phyloP scores from a whole-genome alignment of 2,113 vertebrate species.

The Lipophrys pholis region DNA sequence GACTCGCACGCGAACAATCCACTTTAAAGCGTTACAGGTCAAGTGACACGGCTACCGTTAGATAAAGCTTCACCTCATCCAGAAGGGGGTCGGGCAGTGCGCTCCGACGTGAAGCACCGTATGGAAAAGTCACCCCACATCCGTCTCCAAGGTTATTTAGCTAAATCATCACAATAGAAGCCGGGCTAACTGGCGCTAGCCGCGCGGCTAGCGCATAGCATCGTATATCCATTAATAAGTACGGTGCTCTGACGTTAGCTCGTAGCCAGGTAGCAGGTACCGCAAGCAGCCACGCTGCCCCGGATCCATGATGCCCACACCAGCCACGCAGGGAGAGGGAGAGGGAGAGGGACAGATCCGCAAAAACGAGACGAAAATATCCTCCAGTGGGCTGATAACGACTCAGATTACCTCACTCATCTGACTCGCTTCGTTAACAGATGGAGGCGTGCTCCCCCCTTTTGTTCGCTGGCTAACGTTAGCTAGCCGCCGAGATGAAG shows the following conservation, averaged over 20 bases:
- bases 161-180: constrained; percentile 75
- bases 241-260: constrained; percentile 54
- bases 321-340: background rate
- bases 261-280: constrained; percentile 58
- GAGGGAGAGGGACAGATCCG: background rate
- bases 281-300: constrained; percentile 46
- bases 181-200: constrained; percentile 60
- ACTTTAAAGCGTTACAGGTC: constrained; percentile 43
- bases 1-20: constrained; percentile 48
- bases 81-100: background rate
- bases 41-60: background rate
- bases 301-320: constrained; percentile 28
- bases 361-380: constrained; percentile 7
- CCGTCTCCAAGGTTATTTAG: constrained; percentile 73
- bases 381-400: background rate
- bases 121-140: background rate
- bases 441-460: constrained; percentile 66
- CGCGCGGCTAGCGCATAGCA: constrained; percentile 65
- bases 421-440: constrained; percentile 34
- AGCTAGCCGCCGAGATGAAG: constrained; percentile 79
- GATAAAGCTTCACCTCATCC: background rate
- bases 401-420: constrained; percentile 15
- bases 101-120: background rate
- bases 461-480: constrained; percentile 76
- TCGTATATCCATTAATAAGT: constrained; percentile 46